Percentiles rank a stretch among this genome's conserved stretches.
These are phyloP conservation scores for Druceiella hillmani DNA, from an alignment of 2,888 invertebrate species.

Conservation along the genomic window DNA sequence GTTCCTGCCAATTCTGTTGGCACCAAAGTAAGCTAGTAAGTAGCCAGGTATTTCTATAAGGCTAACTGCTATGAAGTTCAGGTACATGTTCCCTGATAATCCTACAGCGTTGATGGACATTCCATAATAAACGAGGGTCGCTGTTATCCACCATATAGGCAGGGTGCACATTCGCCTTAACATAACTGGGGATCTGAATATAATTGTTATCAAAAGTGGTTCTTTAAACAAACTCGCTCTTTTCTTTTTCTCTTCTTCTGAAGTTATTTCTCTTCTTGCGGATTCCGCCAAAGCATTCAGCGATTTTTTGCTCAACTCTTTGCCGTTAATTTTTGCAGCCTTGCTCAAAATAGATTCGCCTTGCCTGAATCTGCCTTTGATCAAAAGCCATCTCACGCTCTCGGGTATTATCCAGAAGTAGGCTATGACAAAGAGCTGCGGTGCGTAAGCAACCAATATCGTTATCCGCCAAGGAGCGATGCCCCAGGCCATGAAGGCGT, in stretches of 20 bases:
- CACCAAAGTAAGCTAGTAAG: constrained; percentile 44
- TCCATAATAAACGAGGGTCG: constrained; percentile 63
- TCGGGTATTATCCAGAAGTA: constrained; percentile 59
- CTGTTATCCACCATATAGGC: constrained; percentile 61
- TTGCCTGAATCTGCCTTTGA: constrained; percentile 53
- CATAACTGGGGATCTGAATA: too few species aligned
- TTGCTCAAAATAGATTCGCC: constrained; percentile 48
- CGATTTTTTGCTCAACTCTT: too few species aligned
- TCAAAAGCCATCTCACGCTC: constrained; percentile 61
- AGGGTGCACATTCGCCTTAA: too few species aligned
- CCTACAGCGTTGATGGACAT: constrained; percentile 59
- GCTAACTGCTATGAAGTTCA: constrained; percentile 39
- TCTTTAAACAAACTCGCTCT: too few species aligned
- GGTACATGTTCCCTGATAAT: constrained; percentile 57
- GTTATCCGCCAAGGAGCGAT: constrained; percentile 55
- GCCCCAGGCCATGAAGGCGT: constrained; percentile 56
- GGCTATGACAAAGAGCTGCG: constrained; percentile 52
- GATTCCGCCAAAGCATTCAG: too few species aligned
- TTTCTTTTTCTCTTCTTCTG: too few species aligned
- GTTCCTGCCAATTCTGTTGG: constrained; percentile 50
- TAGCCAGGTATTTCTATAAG: constrained; percentile 57
- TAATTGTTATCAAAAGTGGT: too few species aligned
- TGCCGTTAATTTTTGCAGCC: constrained; percentile 46
- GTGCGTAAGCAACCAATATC: constrained; percentile 53
- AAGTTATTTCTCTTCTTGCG: too few species aligned